Base-by-base conservation (phyloP, 2,888 invertebrate species). In the Dolomedes plantarius region DNA sequence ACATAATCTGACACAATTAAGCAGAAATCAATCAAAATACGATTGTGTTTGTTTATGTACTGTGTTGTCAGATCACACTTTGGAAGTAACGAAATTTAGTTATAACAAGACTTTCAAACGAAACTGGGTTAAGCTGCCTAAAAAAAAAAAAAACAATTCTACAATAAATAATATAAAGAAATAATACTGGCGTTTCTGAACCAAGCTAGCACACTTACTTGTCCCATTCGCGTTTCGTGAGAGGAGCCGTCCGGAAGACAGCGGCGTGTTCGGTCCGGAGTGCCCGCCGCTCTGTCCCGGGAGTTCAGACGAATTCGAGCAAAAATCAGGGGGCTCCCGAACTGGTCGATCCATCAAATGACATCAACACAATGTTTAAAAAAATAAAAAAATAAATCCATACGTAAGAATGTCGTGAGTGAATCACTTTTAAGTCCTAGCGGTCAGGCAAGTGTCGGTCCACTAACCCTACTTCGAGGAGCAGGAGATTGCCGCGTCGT, bases 181-280 rank as follows among this genome's bases (percentile, higher is more conserved):
- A n/a, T n/a, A n/a, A n/a, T n/a, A n/a, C n/a, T n/a, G n/a, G n/a
- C n/a, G n/a, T n/a, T n/a, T n/a, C n/a, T n/a, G n/a, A n/a, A n/a
- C n/a, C n/a, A n/a, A n/a, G n/a, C n/a, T n/a, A n/a, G 36, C 9
- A 5, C 16, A 86, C 86, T 86, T 74, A 86, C 86, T 86, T 86
- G 86, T 86, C 69, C 86, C 86, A 79, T 86, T 86, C 69, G 86
- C 86, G 78, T 86, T 86, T 69, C 86, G 73, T 27, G 86, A 78
- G 19, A 86, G 86, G 62, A 86, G 78, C 28, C 86, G 86, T 67
- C 79, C 79, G 31, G 68, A 65, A 39, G 79, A 74, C 36, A 78
- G 64, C 69, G 78, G 78, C 36, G 86, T 79, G 29, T 64, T 79
- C 39, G 86, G 69, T 36, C 74, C 68, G 27, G 86, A 75, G 36